Conservation (phyloP, 2,888 invertebrate genomes). For the Meganola albula region DNA sequence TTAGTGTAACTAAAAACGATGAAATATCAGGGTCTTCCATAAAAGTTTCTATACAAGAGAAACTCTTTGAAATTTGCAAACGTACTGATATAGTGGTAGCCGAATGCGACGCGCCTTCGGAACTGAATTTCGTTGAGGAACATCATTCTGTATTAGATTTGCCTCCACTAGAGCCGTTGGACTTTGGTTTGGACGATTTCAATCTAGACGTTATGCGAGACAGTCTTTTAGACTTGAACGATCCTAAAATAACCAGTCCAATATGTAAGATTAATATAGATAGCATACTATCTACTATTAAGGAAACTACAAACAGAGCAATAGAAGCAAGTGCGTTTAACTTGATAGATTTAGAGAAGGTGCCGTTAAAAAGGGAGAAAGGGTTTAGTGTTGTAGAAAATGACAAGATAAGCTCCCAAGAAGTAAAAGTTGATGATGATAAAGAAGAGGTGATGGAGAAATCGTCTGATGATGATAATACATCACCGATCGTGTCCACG, state of each 20-base stretch:
- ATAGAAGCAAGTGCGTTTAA: slow-evolving; percentile 61
- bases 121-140: slow-evolving; percentile 66
- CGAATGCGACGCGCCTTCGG: slow-evolving; percentile 63
- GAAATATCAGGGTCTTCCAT: slow-evolving; percentile 36
- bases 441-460: slow-evolving; percentile 65
- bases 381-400: slow-evolving; percentile 63
- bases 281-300: slow-evolving; percentile 63
- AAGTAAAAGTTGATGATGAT: slow-evolving; percentile 61
- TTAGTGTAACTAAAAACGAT: slow-evolving; percentile 19
- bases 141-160: slow-evolving; percentile 60
- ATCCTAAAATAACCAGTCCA: slow-evolving; percentile 53
- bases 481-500: slow-evolving; percentile 68
- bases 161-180: slow-evolving; percentile 58
- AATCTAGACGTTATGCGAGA: slow-evolving; percentile 68
- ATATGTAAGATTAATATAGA: slow-evolving; percentile 70
- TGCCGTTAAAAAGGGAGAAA: slow-evolving; percentile 55
- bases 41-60: slow-evolving; percentile 56
- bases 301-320: slow-evolving; percentile 52
- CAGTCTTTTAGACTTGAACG: slow-evolving; percentile 57
- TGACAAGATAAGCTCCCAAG: slow-evolving; percentile 60
- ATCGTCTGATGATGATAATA: slow-evolving; percentile 77
- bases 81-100: slow-evolving; percentile 70
- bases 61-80: slow-evolving; percentile 63
- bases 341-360: slow-evolving; percentile 63
- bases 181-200: slow-evolving; percentile 65